Evolutionary conservation across 2,888 invertebrate species (phyloP).

Genomic region (Cryptosula pallasiana): DNA sequence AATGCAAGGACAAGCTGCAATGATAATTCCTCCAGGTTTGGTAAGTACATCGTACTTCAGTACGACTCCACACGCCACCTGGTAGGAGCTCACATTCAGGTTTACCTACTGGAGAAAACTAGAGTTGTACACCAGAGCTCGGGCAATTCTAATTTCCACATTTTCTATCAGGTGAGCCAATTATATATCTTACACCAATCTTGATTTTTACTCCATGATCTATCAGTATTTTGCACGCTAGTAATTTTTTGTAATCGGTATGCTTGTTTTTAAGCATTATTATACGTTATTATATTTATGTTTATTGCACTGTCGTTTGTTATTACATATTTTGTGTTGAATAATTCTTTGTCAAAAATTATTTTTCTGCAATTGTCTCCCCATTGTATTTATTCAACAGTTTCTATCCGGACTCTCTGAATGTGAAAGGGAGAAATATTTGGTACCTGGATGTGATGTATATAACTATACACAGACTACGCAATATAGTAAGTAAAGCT

Average conservation of each 20-base stretch:
- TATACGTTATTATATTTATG: no score
- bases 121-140: conserved; percentile 40
- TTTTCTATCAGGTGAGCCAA: conserved; percentile 49
- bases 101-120: conserved; percentile 47
- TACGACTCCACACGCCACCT: conserved; percentile 36
- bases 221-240: no score
- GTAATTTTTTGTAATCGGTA: no score
- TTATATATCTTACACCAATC: no score
- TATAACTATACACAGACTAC: conserved; percentile 29
- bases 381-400: background rate
- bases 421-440: conserved; percentile 24
- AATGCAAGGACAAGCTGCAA: conserved; percentile 45
- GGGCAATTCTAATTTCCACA: conserved; percentile 43
- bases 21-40: conserved; percentile 47
- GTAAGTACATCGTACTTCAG: conserved; percentile 46
- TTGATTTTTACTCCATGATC: no score
- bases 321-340: no score
- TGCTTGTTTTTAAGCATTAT: no score
- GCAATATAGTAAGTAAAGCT: background rate
- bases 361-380: no score
- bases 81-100: conserved; percentile 39
- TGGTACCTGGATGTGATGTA: conserved; percentile 34
- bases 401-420: background rate
- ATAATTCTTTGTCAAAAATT: no score
- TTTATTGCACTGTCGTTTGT: no score